A percentile compares a stretch with the other conserved stretches of the same genome.
phyloP scores from a whole-genome alignment of 92 coral and sea anemone genomes.

The Muricea muricata region DNA sequence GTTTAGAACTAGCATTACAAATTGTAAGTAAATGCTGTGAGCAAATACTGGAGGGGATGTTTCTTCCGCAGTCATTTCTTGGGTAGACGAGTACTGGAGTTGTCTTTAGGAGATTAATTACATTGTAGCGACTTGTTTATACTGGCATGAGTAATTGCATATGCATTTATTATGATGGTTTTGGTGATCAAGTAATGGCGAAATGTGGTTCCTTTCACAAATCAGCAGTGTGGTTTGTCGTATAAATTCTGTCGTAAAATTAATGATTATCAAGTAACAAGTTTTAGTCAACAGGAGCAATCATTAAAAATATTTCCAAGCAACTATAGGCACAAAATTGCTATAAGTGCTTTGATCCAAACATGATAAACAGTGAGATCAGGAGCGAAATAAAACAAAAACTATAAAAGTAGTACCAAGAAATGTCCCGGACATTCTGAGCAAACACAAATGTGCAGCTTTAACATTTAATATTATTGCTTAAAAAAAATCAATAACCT shows the following conservation, averaged over 20 bases:
- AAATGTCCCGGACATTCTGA: background rate
- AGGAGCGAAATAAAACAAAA: background rate
- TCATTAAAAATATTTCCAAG: background rate
- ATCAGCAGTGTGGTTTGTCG: background rate
- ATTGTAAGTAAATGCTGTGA: slow-evolving; percentile 6
- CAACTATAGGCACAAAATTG: background rate
- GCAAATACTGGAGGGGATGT: background rate
- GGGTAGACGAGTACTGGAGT: background rate
- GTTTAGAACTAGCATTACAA: background rate
- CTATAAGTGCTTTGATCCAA: background rate
- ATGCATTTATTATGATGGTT: background rate
- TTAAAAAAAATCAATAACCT: background rate
- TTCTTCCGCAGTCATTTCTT: background rate
- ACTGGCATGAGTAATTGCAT: background rate
- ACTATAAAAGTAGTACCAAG: background rate
- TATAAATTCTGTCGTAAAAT: too few species aligned
- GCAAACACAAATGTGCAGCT: too few species aligned
- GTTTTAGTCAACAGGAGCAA: background rate
- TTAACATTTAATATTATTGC: too few species aligned
- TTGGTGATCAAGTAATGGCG: background rate
- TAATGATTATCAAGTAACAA: too few species aligned
- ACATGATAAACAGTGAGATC: background rate
- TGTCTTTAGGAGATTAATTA: background rate
- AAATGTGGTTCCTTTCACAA: background rate
- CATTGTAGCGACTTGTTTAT: background rate